These are phyloP conservation scores for Monodelphis domestica DNA, from an alignment of 2,797 vertebrate species.

Conservation along the genomic window DNA sequence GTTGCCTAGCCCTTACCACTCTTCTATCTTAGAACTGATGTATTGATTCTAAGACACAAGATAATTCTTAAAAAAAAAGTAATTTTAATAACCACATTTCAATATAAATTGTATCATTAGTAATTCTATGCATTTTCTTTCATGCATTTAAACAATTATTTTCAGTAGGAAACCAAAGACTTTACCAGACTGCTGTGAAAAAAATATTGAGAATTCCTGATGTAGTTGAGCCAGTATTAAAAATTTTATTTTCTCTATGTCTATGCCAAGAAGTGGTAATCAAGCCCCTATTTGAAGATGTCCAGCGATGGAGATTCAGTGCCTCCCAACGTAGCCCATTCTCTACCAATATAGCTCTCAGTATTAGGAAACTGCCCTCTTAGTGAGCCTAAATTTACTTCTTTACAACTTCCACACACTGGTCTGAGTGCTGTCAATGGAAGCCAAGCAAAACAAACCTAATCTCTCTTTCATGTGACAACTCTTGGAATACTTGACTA, in stretches of 20 bases:
- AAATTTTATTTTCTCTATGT: background rate
- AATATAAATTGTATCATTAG: background rate
- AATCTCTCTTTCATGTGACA: background rate
- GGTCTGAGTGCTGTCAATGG: background rate
- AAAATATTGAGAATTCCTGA: background rate
- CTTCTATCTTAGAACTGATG: too few relatives aligned
- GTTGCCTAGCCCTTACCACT: too few relatives aligned
- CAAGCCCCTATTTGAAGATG: background rate
- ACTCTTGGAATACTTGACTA: background rate
- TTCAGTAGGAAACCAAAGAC: background rate
- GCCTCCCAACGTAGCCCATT: background rate
- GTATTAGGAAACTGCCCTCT: background rate
- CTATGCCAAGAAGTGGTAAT: background rate
- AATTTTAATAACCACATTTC: background rate
- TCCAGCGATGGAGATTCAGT: background rate
- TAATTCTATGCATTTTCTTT: background rate
- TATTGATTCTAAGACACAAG: too few relatives aligned
- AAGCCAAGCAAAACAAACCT: background rate
- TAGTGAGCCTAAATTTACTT: background rate
- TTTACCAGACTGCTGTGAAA: background rate
- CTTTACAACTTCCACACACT: background rate
- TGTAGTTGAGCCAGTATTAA: background rate
- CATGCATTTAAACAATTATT: background rate
- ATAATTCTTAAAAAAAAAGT: background rate
- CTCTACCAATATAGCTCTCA: background rate